Percentiles rank a stretch among this genome's conserved stretches.
These are phyloP conservation scores for Chloromyia formosa DNA, from an alignment of 2,888 invertebrate species.

Conservation along the genomic window DNA sequence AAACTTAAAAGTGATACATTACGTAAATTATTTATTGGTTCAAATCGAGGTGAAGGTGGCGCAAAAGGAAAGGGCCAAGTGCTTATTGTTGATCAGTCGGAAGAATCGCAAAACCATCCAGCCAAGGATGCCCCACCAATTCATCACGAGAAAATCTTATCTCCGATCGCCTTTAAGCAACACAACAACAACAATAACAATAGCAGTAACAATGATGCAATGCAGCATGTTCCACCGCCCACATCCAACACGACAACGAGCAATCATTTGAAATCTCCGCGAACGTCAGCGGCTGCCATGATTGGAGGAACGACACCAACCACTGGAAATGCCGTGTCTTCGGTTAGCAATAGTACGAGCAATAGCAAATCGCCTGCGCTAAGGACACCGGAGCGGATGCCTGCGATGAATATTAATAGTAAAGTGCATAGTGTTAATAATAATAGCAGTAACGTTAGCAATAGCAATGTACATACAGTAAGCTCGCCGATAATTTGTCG, in stretches of 20 bases:
- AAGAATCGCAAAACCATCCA: conserved; percentile 56
- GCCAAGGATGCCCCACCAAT: conserved; percentile 57
- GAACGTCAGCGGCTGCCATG: conserved; percentile 30
- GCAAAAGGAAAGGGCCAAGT: conserved; percentile 78
- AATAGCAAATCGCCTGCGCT: conserved; percentile 49
- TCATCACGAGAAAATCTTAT: conserved; percentile 53
- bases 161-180: conserved; percentile 54
- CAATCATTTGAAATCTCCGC: conserved; percentile 39
- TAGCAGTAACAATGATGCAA: conserved; percentile 25
- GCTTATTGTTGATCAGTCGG: conserved; percentile 73
- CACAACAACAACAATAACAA: conserved; percentile 42
- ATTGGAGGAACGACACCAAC: conserved; percentile 51
- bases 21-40: conserved; percentile 72
- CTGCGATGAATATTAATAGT: conserved; percentile 46
- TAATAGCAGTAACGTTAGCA: conserved; percentile 36
- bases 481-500: conserved; percentile 56
- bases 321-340: conserved; percentile 43
- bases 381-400: conserved; percentile 39
- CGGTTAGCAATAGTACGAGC: conserved; percentile 56
- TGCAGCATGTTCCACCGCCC: conserved; percentile 8
- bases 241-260: neutral
- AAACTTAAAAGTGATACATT: conserved; percentile 77
- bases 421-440: conserved; percentile 39
- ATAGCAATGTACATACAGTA: conserved; percentile 15
- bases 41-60: conserved; percentile 76